phyloP scores from a whole-genome alignment of 2,888 invertebrate species.

The Orthonevra nobilis region DNA sequence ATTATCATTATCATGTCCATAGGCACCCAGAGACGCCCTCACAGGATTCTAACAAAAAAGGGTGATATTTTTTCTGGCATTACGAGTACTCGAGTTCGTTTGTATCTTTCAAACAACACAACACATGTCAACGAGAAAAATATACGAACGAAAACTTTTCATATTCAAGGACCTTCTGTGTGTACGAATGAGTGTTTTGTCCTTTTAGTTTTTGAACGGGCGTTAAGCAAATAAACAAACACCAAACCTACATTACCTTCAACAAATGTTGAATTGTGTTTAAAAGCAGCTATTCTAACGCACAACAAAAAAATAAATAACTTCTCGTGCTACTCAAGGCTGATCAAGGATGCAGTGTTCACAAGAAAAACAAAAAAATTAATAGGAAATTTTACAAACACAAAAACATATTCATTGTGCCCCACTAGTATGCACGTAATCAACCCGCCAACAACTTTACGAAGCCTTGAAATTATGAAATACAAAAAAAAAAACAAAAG shows the following conservation, averaged over 20 bases:
- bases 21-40: slow-evolving; percentile 4
- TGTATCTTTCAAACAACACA: background rate
- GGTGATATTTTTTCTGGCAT: no score
- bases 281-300: slow-evolving; percentile 35
- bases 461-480: slow-evolving; percentile 5
- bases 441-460: slow-evolving; percentile 15
- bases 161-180: slow-evolving; percentile 54
- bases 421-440: slow-evolving; percentile 7
- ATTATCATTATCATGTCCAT: slow-evolving; percentile 52
- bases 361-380: slow-evolving; percentile 7
- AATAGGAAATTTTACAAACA: no score
- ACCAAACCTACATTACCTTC: background rate
- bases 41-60: slow-evolving; percentile 12
- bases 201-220: slow-evolving; percentile 19
- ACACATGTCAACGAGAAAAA: slow-evolving; percentile 18
- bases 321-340: slow-evolving; percentile 27
- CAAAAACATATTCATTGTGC: background rate
- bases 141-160: slow-evolving; percentile 9
- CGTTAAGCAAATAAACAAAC: slow-evolving; percentile 12
- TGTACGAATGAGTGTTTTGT: no score
- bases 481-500: no score
- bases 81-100: no score
- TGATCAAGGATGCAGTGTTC: slow-evolving; percentile 33
- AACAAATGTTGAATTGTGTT: slow-evolving; percentile 12
- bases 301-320: slow-evolving; percentile 19